phyloP scores from a whole-genome alignment of 2,113 vertebrate genomes.

The Chionodraco myersi region DNA sequence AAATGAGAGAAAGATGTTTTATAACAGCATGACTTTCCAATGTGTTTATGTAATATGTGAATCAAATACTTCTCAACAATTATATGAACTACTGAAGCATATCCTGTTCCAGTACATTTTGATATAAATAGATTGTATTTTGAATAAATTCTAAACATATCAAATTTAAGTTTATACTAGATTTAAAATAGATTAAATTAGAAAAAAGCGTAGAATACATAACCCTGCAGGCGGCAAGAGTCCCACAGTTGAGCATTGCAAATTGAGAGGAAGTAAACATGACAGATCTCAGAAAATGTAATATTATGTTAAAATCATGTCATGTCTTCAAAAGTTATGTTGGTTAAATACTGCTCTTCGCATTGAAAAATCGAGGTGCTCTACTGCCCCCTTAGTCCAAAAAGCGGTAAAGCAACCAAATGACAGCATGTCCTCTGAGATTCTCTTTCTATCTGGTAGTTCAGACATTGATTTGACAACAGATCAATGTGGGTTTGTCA shows the following conservation, averaged over 20 bases:
- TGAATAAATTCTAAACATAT: neutral
- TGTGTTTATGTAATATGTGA: constrained; percentile 46
- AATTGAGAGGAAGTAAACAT: neutral
- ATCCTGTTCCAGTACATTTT: neutral
- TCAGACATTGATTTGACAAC: constrained; percentile 16
- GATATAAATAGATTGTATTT: neutral
- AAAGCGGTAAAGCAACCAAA: constrained; percentile 6
- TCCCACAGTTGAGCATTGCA: neutral
- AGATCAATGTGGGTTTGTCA: constrained; percentile 26
- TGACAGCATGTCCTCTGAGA: neutral
- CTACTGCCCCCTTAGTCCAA: constrained; percentile 50
- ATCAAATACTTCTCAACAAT: constrained; percentile 15
- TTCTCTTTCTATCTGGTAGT: constrained; percentile 1
- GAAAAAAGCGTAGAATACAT: neutral
- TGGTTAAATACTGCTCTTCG: neutral
- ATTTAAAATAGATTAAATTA: constrained; percentile 3
- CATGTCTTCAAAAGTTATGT: neutral
- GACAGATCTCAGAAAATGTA: constrained; percentile 5
- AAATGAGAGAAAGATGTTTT: constrained; percentile 17
- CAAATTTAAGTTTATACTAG: neutral
- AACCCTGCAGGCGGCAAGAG: too few relatives aligned
- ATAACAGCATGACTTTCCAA: constrained; percentile 13
- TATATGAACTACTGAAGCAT: constrained; percentile 17
- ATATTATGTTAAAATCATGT: constrained; percentile 20
- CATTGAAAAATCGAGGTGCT: neutral